phyloP scores from a whole-genome alignment of 2,797 vertebrate species.

The Gadopsis bispinosus region DNA sequence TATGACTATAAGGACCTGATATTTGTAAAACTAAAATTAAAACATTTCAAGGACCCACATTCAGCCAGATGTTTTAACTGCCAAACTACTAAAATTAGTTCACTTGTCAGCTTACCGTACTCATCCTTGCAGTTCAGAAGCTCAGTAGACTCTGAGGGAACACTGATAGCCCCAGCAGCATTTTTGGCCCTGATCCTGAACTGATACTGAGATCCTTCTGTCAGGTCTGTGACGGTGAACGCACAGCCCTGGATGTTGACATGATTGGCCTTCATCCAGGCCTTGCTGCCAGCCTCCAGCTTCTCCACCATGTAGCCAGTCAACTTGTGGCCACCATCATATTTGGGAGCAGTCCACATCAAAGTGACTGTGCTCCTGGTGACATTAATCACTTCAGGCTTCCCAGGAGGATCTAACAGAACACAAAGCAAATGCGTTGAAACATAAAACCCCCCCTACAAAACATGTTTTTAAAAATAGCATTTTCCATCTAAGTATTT shows the following conservation, averaged over 20 bases:
- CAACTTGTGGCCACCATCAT: constrained; percentile 96
- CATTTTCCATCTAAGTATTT: neutral
- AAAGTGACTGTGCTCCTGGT: constrained; percentile 95
- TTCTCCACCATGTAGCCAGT: constrained; percentile 98
- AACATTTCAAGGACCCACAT: neutral
- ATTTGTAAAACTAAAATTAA: neutral
- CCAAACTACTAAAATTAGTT: neutral
- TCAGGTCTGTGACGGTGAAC: constrained; percentile 94
- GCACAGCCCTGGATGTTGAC: constrained; percentile 95
- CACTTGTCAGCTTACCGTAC: constrained; percentile 86
- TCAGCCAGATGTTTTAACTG: neutral
- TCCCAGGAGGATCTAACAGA: constrained; percentile 94
- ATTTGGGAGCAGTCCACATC: constrained; percentile 96
- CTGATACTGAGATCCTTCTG: constrained; percentile 92
- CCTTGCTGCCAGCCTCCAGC: constrained; percentile 91
- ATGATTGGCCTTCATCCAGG: constrained; percentile 97
- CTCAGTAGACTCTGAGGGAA: constrained; percentile 93
- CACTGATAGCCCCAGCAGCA: constrained; percentile 93
- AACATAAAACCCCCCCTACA: neutral
- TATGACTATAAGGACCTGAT: neutral
- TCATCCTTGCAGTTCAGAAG: constrained; percentile 96
- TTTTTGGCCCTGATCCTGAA: constrained; percentile 98
- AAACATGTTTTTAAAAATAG: neutral
- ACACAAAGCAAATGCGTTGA: constrained; percentile 17
- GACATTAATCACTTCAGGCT: constrained; percentile 96